Evolutionary conservation across 2,888 invertebrate genomes (phyloP).

Genomic region (Seira sanloemensis): DNA sequence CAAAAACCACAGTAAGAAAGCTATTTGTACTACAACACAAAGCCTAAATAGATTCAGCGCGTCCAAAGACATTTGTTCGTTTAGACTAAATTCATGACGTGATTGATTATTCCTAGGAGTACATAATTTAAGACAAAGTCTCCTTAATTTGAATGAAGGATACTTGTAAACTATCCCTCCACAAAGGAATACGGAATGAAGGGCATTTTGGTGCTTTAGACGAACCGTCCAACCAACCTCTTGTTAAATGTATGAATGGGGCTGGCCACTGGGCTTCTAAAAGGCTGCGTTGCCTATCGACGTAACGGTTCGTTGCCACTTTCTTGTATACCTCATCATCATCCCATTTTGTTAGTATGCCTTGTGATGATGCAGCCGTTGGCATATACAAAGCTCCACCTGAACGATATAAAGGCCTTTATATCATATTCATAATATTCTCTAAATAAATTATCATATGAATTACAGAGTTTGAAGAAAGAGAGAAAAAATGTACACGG

Average conservation of each 20-base stretch:
- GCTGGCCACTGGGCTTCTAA: background rate
- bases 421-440: background rate
- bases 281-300: no score
- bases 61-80: background rate
- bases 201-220: no score
- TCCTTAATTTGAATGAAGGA: background rate
- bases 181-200: no score
- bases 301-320: constrained; percentile 46
- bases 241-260: no score
- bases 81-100: background rate
- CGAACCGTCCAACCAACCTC: no score
- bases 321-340: background rate
- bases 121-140: background rate
- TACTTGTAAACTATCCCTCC: no score
- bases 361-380: background rate
- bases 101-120: background rate
- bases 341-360: background rate
- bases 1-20: no score
- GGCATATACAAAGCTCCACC: background rate
- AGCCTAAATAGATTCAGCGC: background rate
- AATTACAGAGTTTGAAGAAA: background rate
- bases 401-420: background rate
- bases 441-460: background rate
- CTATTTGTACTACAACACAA: no score
- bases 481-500: constrained; percentile 45